A percentile compares a stretch with the other conserved stretches of the same genome.
Conservation (phyloP, 2,113 vertebrate genomes). For the Emydura subglobosa region DNA sequence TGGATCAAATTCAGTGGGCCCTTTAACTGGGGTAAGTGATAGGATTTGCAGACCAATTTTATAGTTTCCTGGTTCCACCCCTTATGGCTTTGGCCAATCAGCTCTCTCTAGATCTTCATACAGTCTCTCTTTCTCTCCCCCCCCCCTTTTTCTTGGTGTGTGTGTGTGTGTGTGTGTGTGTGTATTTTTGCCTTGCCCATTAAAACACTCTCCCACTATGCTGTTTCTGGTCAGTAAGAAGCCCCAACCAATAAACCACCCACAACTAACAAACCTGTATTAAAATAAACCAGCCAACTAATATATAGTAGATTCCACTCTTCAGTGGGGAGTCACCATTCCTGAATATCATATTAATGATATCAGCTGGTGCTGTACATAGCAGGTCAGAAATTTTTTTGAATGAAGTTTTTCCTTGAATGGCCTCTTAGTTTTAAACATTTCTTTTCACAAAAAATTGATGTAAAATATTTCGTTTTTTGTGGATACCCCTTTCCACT, state of each 20-base stretch:
- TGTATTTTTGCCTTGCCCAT: not conserved
- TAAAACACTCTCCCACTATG: not conserved
- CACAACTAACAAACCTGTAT: not conserved
- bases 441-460: not conserved
- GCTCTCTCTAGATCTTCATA: not conserved
- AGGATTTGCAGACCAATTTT: not conserved
- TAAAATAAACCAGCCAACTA: not conserved
- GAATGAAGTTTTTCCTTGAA: not conserved
- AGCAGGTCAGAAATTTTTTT: not conserved
- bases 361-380: not conserved
- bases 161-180: not conserved
- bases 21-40: not conserved
- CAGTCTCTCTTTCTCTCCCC: not conserved
- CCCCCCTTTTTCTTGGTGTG: not conserved
- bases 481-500: not conserved
- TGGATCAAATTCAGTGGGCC: not conserved
- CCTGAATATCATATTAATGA: not conserved
- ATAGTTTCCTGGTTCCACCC: not conserved
- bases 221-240: not conserved
- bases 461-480: not conserved
- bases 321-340: not conserved
- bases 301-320: not conserved
- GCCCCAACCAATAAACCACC: not conserved
- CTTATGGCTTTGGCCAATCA: not conserved
- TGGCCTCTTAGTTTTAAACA: not conserved